Conservation (phyloP, 2,888 invertebrate genomes). For the Heliconius charithonia region DNA sequence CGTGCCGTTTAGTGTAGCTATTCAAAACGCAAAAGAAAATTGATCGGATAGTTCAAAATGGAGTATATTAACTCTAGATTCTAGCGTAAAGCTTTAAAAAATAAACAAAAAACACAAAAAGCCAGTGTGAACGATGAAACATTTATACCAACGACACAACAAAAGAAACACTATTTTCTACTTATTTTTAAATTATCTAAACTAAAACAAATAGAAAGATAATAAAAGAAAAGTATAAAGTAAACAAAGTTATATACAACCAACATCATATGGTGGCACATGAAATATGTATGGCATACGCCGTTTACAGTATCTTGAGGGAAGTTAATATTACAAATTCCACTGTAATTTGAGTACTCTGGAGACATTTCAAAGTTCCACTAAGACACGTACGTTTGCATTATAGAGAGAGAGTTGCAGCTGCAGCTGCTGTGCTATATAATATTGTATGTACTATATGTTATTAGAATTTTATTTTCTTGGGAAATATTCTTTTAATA, state of each 20-base stretch:
- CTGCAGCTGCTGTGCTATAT: conserved; percentile 27
- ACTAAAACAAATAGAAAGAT: background rate
- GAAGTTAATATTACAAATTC: conserved; percentile 20
- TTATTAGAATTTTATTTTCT: background rate
- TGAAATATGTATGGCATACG: conserved; percentile 15
- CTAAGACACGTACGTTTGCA: conserved; percentile 37
- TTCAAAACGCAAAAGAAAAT: background rate
- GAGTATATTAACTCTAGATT: no score
- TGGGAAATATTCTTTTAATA: background rate
- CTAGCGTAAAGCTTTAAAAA: no score
- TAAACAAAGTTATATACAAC: background rate
- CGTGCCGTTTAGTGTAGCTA: background rate
- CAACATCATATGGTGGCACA: background rate
- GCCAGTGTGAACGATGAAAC: no score
- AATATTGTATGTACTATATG: background rate
- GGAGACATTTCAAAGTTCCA: conserved; percentile 28
- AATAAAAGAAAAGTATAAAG: background rate
- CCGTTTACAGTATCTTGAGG: conserved; percentile 21
- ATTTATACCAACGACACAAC: no score
- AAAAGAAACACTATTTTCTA: background rate
- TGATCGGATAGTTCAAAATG: background rate
- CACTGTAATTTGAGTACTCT: conserved; percentile 32
- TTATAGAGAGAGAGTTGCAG: conserved; percentile 40
- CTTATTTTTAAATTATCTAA: background rate
- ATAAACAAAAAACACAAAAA: no score